phyloP scores from a whole-genome alignment of 2,888 invertebrate genomes.

The Perithous albicinctus region DNA sequence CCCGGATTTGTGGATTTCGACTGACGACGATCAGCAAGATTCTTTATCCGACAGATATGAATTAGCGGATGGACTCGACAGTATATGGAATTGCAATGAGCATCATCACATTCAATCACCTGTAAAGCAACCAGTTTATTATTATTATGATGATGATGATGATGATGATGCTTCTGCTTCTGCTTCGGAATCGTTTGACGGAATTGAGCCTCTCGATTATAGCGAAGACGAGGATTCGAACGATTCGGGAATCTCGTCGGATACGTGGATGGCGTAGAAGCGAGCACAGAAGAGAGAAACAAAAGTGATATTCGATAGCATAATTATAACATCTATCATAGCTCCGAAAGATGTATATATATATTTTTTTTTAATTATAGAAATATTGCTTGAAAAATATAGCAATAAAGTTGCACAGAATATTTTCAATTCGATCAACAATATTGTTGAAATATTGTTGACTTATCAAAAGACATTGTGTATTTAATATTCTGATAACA shows the following conservation, averaged over 20 bases:
- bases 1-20: background rate
- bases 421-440: no score
- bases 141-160: no score
- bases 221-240: slow-evolving; percentile 1
- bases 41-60: background rate
- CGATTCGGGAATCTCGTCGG: slow-evolving; percentile 5
- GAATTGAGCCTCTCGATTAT: background rate
- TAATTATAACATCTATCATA: background rate
- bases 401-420: no score
- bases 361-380: no score
- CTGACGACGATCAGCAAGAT: background rate
- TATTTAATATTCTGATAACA: no score
- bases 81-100: background rate
- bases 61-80: background rate
- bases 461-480: no score
- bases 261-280: background rate
- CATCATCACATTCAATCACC: background rate
- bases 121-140: no score
- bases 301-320: no score
- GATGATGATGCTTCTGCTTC: no score
- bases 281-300: background rate
- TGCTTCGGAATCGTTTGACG: background rate
- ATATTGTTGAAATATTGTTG: no score
- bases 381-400: no score
- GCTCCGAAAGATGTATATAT: no score